Percentiles rank a stretch among this genome's conserved stretches.
Conservation (phyloP, 1,140 invertebrate genomes). For the Zophobas morio region DNA sequence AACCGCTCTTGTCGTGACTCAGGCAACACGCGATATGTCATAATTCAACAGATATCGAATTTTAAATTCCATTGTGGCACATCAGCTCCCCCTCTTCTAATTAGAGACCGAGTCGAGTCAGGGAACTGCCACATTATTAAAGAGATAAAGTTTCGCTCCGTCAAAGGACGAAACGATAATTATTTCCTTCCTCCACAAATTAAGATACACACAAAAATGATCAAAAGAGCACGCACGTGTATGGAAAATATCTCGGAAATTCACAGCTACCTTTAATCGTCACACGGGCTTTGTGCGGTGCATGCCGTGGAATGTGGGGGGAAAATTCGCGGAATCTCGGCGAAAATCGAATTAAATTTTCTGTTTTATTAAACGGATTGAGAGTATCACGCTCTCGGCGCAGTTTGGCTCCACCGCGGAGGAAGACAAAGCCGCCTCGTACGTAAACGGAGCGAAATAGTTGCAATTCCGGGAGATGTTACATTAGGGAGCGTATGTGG, state of each 20-base stretch:
- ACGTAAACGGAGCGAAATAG: too few species aligned
- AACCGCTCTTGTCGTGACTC: not conserved
- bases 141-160: not conserved
- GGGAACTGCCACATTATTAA: too few species aligned
- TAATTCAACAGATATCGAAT: not conserved
- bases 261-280: slow-evolving; percentile 14
- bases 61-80: not conserved
- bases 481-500: too few species aligned
- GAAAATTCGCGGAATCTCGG: slow-evolving; percentile 49
- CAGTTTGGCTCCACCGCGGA: too few species aligned
- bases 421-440: too few species aligned
- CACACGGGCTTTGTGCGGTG: not conserved
- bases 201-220: not conserved
- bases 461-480: too few species aligned
- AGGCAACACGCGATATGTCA: not conserved
- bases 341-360: slow-evolving; percentile 57
- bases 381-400: too few species aligned
- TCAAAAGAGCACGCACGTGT: not conserved
- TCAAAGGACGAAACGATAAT: not conserved
- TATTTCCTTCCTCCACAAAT: not conserved
- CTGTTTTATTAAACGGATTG: slow-evolving; percentile 46
- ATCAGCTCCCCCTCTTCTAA: not conserved
- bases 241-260: not conserved
- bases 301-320: slow-evolving; percentile 44
- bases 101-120: not conserved